Evolutionary conservation across 2,797 vertebrate species (phyloP), one percentile per base, ranked within the genome.

Genomic region (Phoxinus dragarum): DNA sequence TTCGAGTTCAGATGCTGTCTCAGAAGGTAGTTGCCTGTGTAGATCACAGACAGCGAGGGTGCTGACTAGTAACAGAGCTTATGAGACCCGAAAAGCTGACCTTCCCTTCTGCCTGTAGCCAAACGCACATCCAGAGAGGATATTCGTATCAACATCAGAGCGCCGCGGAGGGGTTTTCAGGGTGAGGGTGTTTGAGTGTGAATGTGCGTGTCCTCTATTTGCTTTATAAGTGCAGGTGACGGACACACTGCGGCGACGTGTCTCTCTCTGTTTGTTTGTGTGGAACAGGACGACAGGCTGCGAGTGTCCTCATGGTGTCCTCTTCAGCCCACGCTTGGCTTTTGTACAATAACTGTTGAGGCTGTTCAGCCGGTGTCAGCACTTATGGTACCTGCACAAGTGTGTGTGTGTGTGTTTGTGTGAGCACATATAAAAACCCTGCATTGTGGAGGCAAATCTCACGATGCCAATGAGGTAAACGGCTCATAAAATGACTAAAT

Each of bases 321-420:
- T 84, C 77, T 82, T 81, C 44, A 81, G 85, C 86, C 86, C 86
- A 89, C 86, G 84, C 83, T 66, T 84, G 83, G 86, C 88, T 85
- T 80, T 80, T 49, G 52, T 74, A 75, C 83, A 87, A 47, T 36
- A 80, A 59, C 64, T 81, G 56, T 69, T 66, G 9, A 73, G 16
- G 54, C 36, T 78, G 73, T 88, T 67, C 61, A 87, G 85, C 79
- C 8, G 2, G 12, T 38, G 66, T 85, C 83, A 89, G 86, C 88
- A 87, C 36, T 89, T 80, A 66, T 61, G 17, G 8, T 73, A 80
- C 69, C 44, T 81, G 40, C 36, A 64, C n/a, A 42, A 49, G 49
- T 11, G 75, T 71, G 36, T 81, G 64, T n/a, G n/a, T 77, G 77
- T 81, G 66, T 73, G 82, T 64, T 73, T 23, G 31, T 69, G 10